phyloP scores from a whole-genome alignment of 1,140 invertebrate genomes.

The Calliphora vicina region DNA sequence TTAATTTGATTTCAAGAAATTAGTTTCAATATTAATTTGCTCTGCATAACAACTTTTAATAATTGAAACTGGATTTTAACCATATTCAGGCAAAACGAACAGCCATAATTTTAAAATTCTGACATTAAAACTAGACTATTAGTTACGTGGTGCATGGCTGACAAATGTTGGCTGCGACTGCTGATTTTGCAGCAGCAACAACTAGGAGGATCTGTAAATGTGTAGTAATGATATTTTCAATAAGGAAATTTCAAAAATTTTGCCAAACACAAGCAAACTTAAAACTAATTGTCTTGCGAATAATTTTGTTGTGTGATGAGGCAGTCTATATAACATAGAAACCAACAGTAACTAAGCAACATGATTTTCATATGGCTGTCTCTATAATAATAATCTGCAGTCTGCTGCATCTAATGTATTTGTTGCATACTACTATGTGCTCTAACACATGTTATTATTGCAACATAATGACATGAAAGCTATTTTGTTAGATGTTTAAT shows the following conservation, averaged over 20 bases:
- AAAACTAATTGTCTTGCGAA: conserved; percentile 19
- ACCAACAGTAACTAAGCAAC: neutral
- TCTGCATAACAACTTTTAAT: neutral
- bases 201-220: conserved; percentile 26
- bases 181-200: too few species aligned
- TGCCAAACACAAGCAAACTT: neutral
- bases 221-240: conserved; percentile 18
- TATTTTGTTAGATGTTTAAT: conserved; percentile 11
- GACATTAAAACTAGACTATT: neutral
- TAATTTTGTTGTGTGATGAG: conserved; percentile 1
- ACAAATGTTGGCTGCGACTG: too few species aligned
- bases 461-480: conserved; percentile 9
- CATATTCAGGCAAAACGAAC: neutral
- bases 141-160: neutral
- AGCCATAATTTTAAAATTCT: neutral
- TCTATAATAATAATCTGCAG: too few species aligned
- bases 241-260: neutral
- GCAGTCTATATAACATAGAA: neutral
- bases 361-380: neutral
- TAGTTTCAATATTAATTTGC: neutral
- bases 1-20: neutral
- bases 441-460: neutral
- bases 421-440: neutral
- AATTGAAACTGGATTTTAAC: neutral
- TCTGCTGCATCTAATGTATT: neutral